Base-by-base conservation (phyloP, 2,797 vertebrate species). In the Ptychobarbus kaznakovi region DNA sequence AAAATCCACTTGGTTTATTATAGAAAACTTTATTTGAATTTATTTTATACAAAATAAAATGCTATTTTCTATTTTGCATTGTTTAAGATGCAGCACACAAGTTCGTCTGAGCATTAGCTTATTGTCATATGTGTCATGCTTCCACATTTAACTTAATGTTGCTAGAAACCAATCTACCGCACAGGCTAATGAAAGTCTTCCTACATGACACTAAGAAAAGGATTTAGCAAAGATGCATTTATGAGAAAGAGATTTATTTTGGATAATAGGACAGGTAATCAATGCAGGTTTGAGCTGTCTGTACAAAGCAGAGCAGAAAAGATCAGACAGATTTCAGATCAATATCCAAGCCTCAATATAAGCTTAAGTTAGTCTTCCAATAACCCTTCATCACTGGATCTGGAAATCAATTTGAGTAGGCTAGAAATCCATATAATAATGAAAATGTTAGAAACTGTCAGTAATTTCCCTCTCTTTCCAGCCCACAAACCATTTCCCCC, bases 181-280 rank as follows among this genome's bases (percentile, higher is more conserved):
- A 84, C 74, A 61, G 65, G 42, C 20, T 65, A 80, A 65, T 85
- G 56, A 80, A 74, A 74, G 51, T 82, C 49, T 22, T 42, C 56
- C 20, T 69, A 73, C 68, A 40, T 83, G 80, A 72, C 76, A 38
- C 78, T 42, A 88, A 61, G 72, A 40, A 85, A 83, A 85, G 58
- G 49, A 65, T 81, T 74, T 69, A 38, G 70, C 63, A 87, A 79
- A 85, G 65, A 80, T 42, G 83, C 75, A 76, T 78, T 90, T 85
- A 82, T 86, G 80, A 84, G 85, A 77, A 44, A 65, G 68, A 74
- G 42, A 44, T 69, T 80, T 82, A 83, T 86, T 89, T 85, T 82
- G 84, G 79, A 81, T 70, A 76, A 83, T 35, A 49, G 63, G 81
- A 84, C 82, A 85, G 82, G 18, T 69, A 87, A 90, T 89, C 88